A percentile compares a stretch with the other conserved stretches of the same genome.
Evolutionary conservation across 2,888 invertebrate species (phyloP).

Genomic region (Holacanthella duospinosa): DNA sequence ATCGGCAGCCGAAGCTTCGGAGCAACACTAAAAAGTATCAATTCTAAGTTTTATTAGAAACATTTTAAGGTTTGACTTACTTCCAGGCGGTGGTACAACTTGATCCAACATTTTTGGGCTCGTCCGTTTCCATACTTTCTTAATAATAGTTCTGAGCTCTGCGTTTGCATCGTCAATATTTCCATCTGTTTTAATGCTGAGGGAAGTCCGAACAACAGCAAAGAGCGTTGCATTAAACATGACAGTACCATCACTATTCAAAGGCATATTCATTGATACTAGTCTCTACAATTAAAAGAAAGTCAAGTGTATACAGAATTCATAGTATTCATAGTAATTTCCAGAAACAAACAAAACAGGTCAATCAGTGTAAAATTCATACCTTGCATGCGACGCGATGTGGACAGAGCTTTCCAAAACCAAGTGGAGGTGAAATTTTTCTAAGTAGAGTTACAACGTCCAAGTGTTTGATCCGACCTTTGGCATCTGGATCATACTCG

Average conservation of each 20-base stretch:
- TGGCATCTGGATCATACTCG: conserved; percentile 54
- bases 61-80: conserved; percentile 9
- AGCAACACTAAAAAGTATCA: too few relatives aligned
- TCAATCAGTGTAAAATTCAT: too few relatives aligned
- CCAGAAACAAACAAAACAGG: not conserved
- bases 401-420: conserved; percentile 54
- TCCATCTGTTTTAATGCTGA: conserved; percentile 50
- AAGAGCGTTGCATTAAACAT: conserved; percentile 56
- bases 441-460: conserved; percentile 52
- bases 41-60: not conserved
- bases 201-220: conserved; percentile 51
- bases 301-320: too few relatives aligned
- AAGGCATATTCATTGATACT: conserved; percentile 55
- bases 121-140: conserved; percentile 48
- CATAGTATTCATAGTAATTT: not conserved
- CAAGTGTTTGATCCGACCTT: conserved; percentile 53
- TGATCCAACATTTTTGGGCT: conserved; percentile 24
- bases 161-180: conserved; percentile 52
- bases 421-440: conserved; percentile 53
- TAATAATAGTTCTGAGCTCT: conserved; percentile 50
- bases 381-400: conserved; percentile 54
- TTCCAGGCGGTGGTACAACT: conserved; percentile 32
- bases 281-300: conserved; percentile 43
- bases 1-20: not conserved
- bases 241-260: conserved; percentile 54